These are phyloP conservation scores for Dichetophora obliterata DNA, from an alignment of 2,888 invertebrate genomes.

Conservation along the genomic window DNA sequence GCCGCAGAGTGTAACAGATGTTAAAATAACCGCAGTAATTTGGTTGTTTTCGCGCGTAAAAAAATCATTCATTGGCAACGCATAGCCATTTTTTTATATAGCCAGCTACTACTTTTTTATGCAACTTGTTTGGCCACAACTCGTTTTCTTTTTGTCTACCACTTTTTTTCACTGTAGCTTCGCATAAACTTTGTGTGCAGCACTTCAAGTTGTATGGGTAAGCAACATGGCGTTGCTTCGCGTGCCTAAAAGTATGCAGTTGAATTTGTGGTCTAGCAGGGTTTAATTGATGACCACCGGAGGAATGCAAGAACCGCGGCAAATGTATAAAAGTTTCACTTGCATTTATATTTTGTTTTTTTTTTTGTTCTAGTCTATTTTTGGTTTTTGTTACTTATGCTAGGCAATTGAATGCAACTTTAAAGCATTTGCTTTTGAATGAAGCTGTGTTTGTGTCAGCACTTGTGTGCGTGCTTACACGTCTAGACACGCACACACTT, in stretches of 20 bases:
- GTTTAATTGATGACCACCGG: conserved; percentile 31
- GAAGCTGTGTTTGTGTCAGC: conserved; percentile 23
- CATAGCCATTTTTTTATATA: not conserved
- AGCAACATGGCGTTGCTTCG: not conserved
- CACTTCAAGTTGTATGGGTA: not conserved
- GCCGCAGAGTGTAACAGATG: conserved; percentile 26
- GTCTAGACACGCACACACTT: conserved; percentile 14
- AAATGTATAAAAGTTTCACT: conserved; percentile 18
- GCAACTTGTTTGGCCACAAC: not conserved
- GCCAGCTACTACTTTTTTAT: not conserved
- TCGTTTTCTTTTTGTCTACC: not conserved
- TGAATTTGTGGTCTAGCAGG: conserved; percentile 22
- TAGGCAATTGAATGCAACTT: conserved; percentile 7
- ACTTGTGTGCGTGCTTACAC: conserved; percentile 27
- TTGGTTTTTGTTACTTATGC: not conserved
- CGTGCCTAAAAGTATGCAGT: conserved; percentile 23
- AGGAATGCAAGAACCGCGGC: conserved; percentile 22
- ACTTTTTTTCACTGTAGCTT: not conserved
- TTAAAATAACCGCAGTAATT: conserved; percentile 37
- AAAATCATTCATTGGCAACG: conserved; percentile 30
- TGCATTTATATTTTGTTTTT: not conserved
- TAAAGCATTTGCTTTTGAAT: conserved; percentile 32
- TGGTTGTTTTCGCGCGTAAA: conserved; percentile 32
- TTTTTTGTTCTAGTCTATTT: not conserved
- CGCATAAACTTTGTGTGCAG: not conserved